Percentiles rank a stretch among this genome's conserved stretches.
These are phyloP conservation scores for Chesias legatella DNA, from an alignment of 2,888 invertebrate genomes.

Conservation along the genomic window DNA sequence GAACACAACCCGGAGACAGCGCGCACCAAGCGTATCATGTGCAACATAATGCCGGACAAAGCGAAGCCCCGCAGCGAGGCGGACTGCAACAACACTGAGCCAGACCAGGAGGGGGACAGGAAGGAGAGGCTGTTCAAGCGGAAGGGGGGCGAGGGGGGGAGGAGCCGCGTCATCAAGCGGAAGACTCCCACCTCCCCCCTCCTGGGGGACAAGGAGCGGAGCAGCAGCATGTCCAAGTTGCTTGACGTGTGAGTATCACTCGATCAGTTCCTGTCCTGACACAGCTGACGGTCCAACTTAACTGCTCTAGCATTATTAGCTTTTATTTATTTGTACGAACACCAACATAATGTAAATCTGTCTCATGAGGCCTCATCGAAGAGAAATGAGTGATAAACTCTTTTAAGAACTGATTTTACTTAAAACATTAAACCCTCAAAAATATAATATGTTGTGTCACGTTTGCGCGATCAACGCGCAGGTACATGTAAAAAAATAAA, in stretches of 20 bases:
- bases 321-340: too few species aligned
- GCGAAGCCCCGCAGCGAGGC: conserved; percentile 44
- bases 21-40: conserved; percentile 31
- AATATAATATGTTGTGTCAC: too few species aligned
- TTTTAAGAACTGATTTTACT: too few species aligned
- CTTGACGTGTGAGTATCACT: conserved; percentile 83
- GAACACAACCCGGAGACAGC: conserved; percentile 91
- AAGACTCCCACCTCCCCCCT: conserved; percentile 59
- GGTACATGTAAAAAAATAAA: too few species aligned
- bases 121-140: conserved; percentile 71
- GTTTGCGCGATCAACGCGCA: too few species aligned
- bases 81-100: conserved; percentile 3
- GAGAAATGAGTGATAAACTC: too few species aligned
- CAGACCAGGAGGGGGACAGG: conserved; percentile 36
- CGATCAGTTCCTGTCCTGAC: too few species aligned
- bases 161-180: conserved; percentile 52
- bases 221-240: conserved; percentile 91
- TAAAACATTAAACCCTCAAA: too few species aligned
- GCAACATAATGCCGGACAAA: conserved; percentile 28
- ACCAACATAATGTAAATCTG: too few species aligned
- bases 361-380: too few species aligned
- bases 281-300: too few species aligned
- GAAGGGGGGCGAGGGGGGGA: conserved; percentile 63
- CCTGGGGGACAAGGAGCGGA: conserved; percentile 88
- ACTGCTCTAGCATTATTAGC: too few species aligned